Evolutionary conservation across 2,797 vertebrate species (phyloP), one percentile per base, ranked within the genome.

Genomic region (Onychomys torridus): DNA sequence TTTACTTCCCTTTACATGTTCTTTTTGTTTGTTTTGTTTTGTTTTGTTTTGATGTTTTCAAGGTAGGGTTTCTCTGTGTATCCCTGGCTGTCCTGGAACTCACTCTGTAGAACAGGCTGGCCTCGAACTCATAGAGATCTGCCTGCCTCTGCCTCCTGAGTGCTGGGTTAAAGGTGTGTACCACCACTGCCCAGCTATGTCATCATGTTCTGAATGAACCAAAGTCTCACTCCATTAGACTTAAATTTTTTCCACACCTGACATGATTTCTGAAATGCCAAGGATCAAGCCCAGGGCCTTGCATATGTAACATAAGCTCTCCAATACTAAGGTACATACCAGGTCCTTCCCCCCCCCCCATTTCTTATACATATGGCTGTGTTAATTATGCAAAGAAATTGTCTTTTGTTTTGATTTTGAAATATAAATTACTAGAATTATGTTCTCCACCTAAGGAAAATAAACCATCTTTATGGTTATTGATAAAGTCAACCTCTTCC

Each of bases 361-460:
- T 9, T 75, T 92, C 86, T 91, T 84, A 94, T 43, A 87, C 91
- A 67, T 89, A 90, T 7, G 78, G 25, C 32, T 94, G 19, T 73
- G 10, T 49, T 67, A 92, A 92, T 29, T 89, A 77, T 6, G 49
- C n/a, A 90, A 90, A 88, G 21, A 7, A 34, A 49, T 46, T 87
- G 81, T 67, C 59, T 57, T 85, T 87, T 59, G 37, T 37, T 94
- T 65, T 46, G 55, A 87, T 46, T 93, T 89, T 67, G 6, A 71
- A 71, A 83, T 73, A 87, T 49, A 71, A 87, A 71, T 59, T 73
- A 91, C n/a, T 87, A 77, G 14, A 86, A 96, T 63, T 14, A 10
- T 67, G 55, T 78, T 91, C 89, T 94, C n/a, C 10, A 87, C 34
- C 43, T 90, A 37, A 78, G 77, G n/a, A 78, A 86, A 63, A 85